These are phyloP conservation scores for Girardinus metallicus DNA, from an alignment of 2,797 vertebrate genomes.

Conservation along the genomic window DNA sequence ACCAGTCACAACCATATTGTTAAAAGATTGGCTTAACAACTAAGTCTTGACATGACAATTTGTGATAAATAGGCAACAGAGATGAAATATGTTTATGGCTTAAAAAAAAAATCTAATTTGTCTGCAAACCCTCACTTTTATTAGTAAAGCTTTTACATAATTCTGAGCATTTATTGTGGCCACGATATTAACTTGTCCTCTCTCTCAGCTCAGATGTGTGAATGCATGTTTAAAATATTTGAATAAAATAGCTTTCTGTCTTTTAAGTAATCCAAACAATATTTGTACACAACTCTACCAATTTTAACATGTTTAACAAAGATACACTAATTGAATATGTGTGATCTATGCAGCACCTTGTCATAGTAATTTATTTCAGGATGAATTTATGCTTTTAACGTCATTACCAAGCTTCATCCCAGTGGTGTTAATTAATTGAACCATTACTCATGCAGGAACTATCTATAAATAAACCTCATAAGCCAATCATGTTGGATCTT, in stretches of 20 bases:
- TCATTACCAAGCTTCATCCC: conserved; percentile 6
- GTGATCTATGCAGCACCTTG: not conserved
- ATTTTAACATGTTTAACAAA: conserved; percentile 9
- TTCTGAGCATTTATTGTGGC: not conserved
- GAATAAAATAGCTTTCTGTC: conserved; percentile 1
- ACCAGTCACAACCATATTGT: conserved; percentile 9
- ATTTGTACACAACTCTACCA: conserved; percentile 6
- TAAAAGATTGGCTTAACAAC: not conserved
- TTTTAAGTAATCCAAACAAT: conserved; percentile 19
- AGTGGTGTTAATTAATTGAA: not conserved
- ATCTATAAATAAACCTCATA: not conserved
- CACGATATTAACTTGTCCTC: not conserved
- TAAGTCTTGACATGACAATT: not conserved
- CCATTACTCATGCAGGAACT: not conserved
- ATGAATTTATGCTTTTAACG: conserved; percentile 25
- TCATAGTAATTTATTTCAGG: conserved; percentile 13
- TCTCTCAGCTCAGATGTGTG: not conserved
- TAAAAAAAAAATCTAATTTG: not conserved
- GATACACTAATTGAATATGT: conserved; percentile 29
- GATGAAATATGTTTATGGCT: not conserved
- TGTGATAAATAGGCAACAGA: not conserved
- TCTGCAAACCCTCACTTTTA: not conserved
- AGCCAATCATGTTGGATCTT: conserved; percentile 7
- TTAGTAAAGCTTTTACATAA: not conserved
- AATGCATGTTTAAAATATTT: conserved; percentile 9